A percentile compares a stretch with the other conserved stretches of the same genome.
Conservation (phyloP, 2,113 vertebrate species). For the Monopterus albus region DNA sequence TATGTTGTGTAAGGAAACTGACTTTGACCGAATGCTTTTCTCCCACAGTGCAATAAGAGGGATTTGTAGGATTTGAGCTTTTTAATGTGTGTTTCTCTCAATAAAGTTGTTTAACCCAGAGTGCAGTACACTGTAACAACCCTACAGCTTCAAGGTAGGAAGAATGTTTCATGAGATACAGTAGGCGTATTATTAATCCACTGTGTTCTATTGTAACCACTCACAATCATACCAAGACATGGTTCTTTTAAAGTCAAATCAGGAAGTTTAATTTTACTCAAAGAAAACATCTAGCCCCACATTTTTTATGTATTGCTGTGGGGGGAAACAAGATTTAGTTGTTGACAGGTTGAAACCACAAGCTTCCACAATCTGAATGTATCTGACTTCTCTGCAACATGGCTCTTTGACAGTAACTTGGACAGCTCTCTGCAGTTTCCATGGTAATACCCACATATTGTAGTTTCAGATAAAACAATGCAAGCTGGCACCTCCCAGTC, state of each 20-base stretch:
- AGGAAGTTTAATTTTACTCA: background rate
- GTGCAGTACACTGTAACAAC: slow-evolving; percentile 9
- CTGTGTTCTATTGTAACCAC: slow-evolving; percentile 11
- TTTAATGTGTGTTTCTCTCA: slow-evolving; percentile 55
- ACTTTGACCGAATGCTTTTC: slow-evolving; percentile 44
- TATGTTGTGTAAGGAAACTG: too few species aligned
- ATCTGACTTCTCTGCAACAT: slow-evolving; percentile 22
- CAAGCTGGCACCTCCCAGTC: slow-evolving; percentile 29
- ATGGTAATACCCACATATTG: slow-evolving; percentile 62
- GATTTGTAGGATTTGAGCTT: slow-evolving; percentile 63
- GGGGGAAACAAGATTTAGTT: slow-evolving; percentile 21
- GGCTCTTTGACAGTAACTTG: slow-evolving; percentile 47
- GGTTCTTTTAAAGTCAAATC: slow-evolving; percentile 4
- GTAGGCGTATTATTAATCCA: background rate
- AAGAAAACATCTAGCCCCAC: slow-evolving; percentile 5
- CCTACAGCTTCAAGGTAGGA: slow-evolving; percentile 11
- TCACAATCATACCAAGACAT: slow-evolving; percentile 6
- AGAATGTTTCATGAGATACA: slow-evolving; percentile 3
- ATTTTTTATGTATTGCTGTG: background rate
- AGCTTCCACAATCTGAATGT: slow-evolving; percentile 12
- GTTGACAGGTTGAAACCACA: slow-evolving; percentile 9
- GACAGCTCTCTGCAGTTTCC: slow-evolving; percentile 59
- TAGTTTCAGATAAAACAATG: slow-evolving; percentile 36
- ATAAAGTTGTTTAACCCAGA: slow-evolving; percentile 14
- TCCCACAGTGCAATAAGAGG: slow-evolving; percentile 63